Conservation (phyloP, 2,113 vertebrate genomes). For the Coregonus clupeaformis region DNA sequence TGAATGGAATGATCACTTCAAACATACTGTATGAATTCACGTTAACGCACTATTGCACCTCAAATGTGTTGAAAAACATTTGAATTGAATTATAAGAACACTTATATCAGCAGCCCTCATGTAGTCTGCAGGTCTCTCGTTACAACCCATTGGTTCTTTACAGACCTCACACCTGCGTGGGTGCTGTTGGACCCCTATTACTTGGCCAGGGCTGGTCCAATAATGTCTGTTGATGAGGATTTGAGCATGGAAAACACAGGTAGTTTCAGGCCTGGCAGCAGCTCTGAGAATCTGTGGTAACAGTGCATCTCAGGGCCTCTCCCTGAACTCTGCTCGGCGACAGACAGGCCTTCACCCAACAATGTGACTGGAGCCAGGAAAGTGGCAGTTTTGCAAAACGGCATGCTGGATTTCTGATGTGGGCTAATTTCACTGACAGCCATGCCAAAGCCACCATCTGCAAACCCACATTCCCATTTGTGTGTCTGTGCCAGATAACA, state of each 20-base stretch:
- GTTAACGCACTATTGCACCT: constrained; percentile 27
- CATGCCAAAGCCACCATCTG: constrained; percentile 41
- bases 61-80: constrained; percentile 11
- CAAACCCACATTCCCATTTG: constrained; percentile 44
- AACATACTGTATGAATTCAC: constrained; percentile 29
- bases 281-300: constrained; percentile 1
- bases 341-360: constrained; percentile 36
- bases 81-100: constrained; percentile 12
- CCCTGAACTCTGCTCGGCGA: constrained; percentile 28
- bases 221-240: constrained; percentile 14
- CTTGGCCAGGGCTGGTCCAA: constrained; percentile 17
- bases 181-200: constrained; percentile 7
- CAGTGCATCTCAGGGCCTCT: constrained; percentile 12
- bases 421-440: constrained; percentile 38
- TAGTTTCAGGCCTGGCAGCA: constrained; percentile 24
- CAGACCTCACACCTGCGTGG: constrained; percentile 32
- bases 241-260: constrained; percentile 20
- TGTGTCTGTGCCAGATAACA: constrained; percentile 40
- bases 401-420: constrained; percentile 45
- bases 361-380: constrained; percentile 33
- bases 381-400: constrained; percentile 41
- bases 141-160: constrained; percentile 38
- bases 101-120: constrained; percentile 23
- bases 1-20: constrained; percentile 39
- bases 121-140: constrained; percentile 17